Evolutionary conservation across 2,888 invertebrate genomes (phyloP), one percentile per base, ranked within the genome.

Genomic region (Tridacna crocea): DNA sequence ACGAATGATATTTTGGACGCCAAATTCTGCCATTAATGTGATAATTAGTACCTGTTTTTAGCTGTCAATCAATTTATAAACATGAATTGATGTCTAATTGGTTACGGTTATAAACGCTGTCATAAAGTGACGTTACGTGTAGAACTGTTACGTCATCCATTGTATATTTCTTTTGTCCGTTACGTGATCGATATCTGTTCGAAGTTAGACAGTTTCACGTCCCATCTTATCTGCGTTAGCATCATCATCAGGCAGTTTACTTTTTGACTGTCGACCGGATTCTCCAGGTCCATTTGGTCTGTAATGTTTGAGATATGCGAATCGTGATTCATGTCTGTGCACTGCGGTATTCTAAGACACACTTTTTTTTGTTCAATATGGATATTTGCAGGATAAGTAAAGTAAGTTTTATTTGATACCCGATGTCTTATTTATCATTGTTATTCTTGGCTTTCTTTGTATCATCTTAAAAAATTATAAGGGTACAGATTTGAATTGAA

Each of bases 11-110:
- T 36, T 36, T 2, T 36, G 36, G 36, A 36, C 36, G 36, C 8
- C 3, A 36, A 36, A 36, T 36, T 36, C 36, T 36, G 66, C 46
- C n/a, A 15, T 17, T 46, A 51, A 70, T 47, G 70, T 70, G 70
- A 70, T 70, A 70, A 70, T 70, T 70, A 70, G 70, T 70, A 70
- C 47, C 70, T 70, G 51, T 48, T 70, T 70, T 13, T 70, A 70
- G 51, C 47, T 70, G 70, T 70, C 70, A 70, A 70, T 70, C 70
- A 70, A 70, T 70, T 24, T 24, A 22, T 51, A 22, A 47, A 19
- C 13, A 51, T 22, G 51, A 70, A 70, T 70, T 24, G 70, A 51
- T 70, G 51, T 51, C 70, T 70, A 70, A 70, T 70, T 70, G 70
- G 70, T 70, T 70, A 70, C 70, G 70, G 70, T 70, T 22, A 70